Percentiles rank a stretch among this genome's conserved stretches.
Conservation (phyloP, 2,797 vertebrate species). For the Amblyraja radiata region DNA sequence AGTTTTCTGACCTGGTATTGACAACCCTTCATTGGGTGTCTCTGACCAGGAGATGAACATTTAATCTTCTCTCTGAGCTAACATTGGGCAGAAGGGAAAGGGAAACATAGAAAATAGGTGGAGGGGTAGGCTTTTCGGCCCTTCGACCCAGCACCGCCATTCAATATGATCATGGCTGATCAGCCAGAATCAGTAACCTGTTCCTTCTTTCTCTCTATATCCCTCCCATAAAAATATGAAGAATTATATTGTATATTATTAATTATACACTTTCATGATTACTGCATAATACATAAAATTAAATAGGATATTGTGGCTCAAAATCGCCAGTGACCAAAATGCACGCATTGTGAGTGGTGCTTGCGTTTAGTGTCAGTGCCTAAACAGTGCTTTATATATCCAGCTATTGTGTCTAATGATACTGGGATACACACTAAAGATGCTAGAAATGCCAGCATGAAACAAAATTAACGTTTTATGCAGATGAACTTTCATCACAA, state of each 20-base stretch:
- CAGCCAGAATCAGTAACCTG: no score
- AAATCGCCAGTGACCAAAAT: not conserved
- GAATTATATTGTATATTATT: not conserved
- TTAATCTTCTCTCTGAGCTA: constrained; percentile 37
- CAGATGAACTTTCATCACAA: no score
- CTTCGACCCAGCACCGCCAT: no score
- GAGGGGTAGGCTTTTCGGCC: no score
- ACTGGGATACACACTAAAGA: no score
- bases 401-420: not conserved
- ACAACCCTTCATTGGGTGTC: not conserved
- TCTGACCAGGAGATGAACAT: constrained; percentile 31
- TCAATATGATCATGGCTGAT: no score
- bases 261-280: not conserved
- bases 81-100: no score
- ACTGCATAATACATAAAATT: not conserved
- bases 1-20: constrained; percentile 19
- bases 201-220: no score
- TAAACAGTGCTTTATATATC: not conserved
- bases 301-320: not conserved
- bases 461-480: no score
- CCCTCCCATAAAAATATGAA: no score
- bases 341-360: not conserved
- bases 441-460: no score
- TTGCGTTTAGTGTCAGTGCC: not conserved
- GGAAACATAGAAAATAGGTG: no score